phyloP scores from a whole-genome alignment of 2,888 invertebrate species.

The Marasmarcha lunaedactyla region DNA sequence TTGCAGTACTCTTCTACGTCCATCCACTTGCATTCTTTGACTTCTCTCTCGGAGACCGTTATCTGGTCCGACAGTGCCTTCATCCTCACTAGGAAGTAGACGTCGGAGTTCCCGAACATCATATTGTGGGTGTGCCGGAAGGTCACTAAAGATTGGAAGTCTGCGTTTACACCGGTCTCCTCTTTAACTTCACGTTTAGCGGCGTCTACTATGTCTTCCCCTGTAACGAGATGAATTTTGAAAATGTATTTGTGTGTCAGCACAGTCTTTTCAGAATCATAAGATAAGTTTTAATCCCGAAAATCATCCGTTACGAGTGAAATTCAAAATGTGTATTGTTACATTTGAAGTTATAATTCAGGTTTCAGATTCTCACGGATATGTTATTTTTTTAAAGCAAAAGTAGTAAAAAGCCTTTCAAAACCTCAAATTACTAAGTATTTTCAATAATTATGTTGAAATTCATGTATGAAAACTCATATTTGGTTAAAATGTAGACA shows the following conservation, averaged over 20 bases:
- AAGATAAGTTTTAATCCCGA: too few relatives aligned
- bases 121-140: constrained; percentile 84
- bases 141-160: constrained; percentile 80
- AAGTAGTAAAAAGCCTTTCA: too few relatives aligned
- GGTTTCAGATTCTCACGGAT: too few relatives aligned
- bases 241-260: background rate
- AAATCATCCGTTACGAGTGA: too few relatives aligned
- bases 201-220: constrained; percentile 85
- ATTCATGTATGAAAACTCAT: too few relatives aligned
- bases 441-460: too few relatives aligned
- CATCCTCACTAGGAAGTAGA: constrained; percentile 84
- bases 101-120: constrained; percentile 86
- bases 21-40: constrained; percentile 86
- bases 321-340: too few relatives aligned
- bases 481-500: too few relatives aligned
- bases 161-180: constrained; percentile 85
- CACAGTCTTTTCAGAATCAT: background rate
- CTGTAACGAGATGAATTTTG: constrained; percentile 42
- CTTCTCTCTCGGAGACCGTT: constrained; percentile 78
- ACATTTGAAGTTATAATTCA: too few relatives aligned
- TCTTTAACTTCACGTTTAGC: constrained; percentile 89
- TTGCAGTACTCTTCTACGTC: constrained; percentile 76
- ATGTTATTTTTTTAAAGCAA: too few relatives aligned
- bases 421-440: too few relatives aligned
- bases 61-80: constrained; percentile 75